Base-by-base conservation (phyloP, 2,888 invertebrate genomes). In the Mellilla xanthometata region DNA sequence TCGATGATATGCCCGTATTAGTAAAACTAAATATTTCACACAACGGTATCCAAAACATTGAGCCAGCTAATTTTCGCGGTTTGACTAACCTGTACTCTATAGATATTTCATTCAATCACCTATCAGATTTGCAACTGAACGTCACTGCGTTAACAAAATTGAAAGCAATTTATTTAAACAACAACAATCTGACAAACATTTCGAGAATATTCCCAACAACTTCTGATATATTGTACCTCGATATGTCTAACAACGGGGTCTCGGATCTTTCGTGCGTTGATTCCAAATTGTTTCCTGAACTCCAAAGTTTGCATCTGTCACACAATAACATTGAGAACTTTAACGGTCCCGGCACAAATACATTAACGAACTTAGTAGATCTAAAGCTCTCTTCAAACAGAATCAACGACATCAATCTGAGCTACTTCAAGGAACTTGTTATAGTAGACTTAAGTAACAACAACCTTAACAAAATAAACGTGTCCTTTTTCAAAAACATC, bases 21-120 rank as follows among this genome's bases (percentile, higher is more conserved):
- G 72, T 73, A 3, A 62, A 72, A 51, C 53, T 88, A 3, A 85
- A 86, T 52, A 42, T 88, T 38, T 86, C 86, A 1, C 58, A 77
- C 30, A 86, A 84, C 57, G 36, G 52, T 19, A 75, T 88, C 10
- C 54, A 68, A 15, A 53, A 42, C n/a, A 69, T 88, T 30, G 62
- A 68, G 3, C 39, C 68, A 0, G 67, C 73, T 12, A 86, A 79
- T 60, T 87, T 88, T 15, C 58, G 53, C 32, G 62, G 62, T 1
- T 57, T 82, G 39, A 62, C 68, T 24, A 85, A 85, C 42, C 62
- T 87, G 58, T 78, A 70, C 27, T 80, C 76, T 39, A 62, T 88
- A 44, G 85, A 88, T 55, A 29, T 88, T 23, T 85, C 87, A 1
- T 48, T 63, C 26, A 88, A 88, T 57, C 60, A 61, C 12, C 48